Evolutionary conservation across 37 sponge, comb jelly and placozoan genomes (phyloP).

Genomic region (Cliona cf. orientalis): DNA sequence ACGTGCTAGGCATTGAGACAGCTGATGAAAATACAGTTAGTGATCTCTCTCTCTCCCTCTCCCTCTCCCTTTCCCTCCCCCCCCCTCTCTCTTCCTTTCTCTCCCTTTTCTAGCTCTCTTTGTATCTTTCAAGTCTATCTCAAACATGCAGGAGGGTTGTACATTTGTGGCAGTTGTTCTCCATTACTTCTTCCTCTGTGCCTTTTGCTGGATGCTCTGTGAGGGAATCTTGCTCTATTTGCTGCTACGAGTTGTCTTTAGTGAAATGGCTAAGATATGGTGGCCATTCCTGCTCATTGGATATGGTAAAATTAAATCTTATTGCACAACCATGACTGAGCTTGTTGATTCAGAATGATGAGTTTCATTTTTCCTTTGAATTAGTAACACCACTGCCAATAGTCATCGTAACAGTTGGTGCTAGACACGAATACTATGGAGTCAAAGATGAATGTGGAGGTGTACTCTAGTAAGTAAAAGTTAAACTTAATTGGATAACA

Average conservation of each 20-base stretch:
- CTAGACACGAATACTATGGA: slow-evolving; percentile 29
- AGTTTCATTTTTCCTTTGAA: not conserved
- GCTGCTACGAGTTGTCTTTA: slow-evolving; percentile 53
- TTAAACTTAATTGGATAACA: too few relatives aligned
- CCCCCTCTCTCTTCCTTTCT: too few relatives aligned
- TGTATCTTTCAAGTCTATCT: too few relatives aligned
- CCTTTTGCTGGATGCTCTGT: too few relatives aligned
- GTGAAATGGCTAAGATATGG: slow-evolving; percentile 22
- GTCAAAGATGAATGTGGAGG: slow-evolving; percentile 20
- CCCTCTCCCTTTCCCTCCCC: too few relatives aligned
- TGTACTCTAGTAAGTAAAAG: slow-evolving; percentile 31
- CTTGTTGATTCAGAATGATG: too few relatives aligned
- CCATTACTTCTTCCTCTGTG: too few relatives aligned
- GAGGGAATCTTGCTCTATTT: too few relatives aligned
- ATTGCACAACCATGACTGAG: not conserved
- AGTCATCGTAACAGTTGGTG: slow-evolving; percentile 32
- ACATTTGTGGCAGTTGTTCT: slow-evolving; percentile 48
- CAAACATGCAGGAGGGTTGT: slow-evolving; percentile 25
- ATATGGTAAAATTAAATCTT: slow-evolving; percentile 27
- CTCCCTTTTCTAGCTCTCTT: too few relatives aligned
- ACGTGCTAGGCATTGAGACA: not conserved
- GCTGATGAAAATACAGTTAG: not conserved
- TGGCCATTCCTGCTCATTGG: slow-evolving; percentile 52
- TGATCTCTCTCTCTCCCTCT: too few relatives aligned
- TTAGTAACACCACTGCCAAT: slow-evolving; percentile 34